Evolutionary conservation across 1,140 invertebrate genomes (phyloP).

Genomic region (Diploscapter pachys): DNA sequence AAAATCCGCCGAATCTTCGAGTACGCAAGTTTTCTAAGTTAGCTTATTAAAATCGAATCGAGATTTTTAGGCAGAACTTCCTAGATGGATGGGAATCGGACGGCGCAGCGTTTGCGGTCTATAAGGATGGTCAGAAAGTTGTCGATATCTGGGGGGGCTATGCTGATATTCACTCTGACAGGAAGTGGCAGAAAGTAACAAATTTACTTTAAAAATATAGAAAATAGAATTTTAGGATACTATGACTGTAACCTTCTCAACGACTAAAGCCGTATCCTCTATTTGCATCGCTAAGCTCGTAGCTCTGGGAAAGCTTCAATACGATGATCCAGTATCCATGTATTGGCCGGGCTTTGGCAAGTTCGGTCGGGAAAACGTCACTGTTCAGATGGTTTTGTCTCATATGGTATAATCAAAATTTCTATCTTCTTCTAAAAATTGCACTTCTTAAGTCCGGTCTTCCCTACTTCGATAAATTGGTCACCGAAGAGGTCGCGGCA

Average conservation of each 20-base stretch:
- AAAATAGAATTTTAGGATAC: constrained; percentile 37
- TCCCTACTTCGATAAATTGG: constrained; percentile 39
- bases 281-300: constrained; percentile 57
- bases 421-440: not conserved
- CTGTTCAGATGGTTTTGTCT: constrained; percentile 59
- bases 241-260: constrained; percentile 43
- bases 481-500: constrained; percentile 37
- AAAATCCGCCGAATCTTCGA: constrained; percentile 26
- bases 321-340: constrained; percentile 54
- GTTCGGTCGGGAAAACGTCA: constrained; percentile 60
- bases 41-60: not conserved
- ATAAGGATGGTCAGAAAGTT: constrained; percentile 44
- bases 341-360: constrained; percentile 62
- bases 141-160: constrained; percentile 61
- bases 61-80: constrained; percentile 44
- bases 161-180: constrained; percentile 47
- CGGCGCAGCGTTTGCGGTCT: constrained; percentile 59
- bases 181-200: constrained; percentile 36
- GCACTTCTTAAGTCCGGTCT: constrained; percentile 39
- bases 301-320: constrained; percentile 57
- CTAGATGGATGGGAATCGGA: constrained; percentile 43
- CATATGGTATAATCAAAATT: constrained; percentile 55
- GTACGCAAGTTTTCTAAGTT: constrained; percentile 12
- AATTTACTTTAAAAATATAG: not conserved
- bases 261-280: constrained; percentile 53